Conservation (phyloP, 2,797 vertebrate species). For the Dicrostonyx torquatus region DNA sequence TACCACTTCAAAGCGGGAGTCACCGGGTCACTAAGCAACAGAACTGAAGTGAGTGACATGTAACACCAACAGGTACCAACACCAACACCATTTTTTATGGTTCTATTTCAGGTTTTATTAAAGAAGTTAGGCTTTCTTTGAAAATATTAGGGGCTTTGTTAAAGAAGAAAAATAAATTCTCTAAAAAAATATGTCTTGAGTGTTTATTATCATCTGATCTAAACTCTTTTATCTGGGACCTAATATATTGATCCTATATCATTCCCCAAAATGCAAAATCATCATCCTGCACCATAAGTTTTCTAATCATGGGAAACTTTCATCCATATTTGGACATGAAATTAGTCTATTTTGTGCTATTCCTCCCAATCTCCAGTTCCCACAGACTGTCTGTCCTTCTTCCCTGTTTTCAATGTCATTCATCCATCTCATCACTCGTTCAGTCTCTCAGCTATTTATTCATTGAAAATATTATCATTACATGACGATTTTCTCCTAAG, state of each 20-base stretch:
- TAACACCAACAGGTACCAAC: constrained; percentile 57
- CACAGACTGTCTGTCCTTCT: neutral
- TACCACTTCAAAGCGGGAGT: constrained; percentile 51
- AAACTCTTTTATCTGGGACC: neutral
- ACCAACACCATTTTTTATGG: constrained; percentile 62
- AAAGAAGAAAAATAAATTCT: constrained; percentile 13
- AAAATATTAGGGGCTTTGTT: neutral
- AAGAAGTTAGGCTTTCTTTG: constrained; percentile 53
- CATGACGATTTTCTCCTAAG: neutral
- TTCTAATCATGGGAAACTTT: neutral
- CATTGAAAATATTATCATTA: neutral
- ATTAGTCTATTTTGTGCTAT: neutral
- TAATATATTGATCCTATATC: neutral
- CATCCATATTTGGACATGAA: neutral
- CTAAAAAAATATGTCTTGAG: neutral
- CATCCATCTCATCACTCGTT: neutral
- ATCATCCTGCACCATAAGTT: neutral
- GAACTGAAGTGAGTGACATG: constrained; percentile 59
- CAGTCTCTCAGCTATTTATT: neutral
- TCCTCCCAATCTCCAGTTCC: fast-evolving
- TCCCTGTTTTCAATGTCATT: neutral
- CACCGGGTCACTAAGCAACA: neutral
- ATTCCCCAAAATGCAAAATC: neutral
- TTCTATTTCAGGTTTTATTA: constrained; percentile 62
- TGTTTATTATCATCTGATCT: neutral